These are phyloP conservation scores for Lamprotornis superbus DNA, from an alignment of 2,113 vertebrate species.

Conservation along the genomic window DNA sequence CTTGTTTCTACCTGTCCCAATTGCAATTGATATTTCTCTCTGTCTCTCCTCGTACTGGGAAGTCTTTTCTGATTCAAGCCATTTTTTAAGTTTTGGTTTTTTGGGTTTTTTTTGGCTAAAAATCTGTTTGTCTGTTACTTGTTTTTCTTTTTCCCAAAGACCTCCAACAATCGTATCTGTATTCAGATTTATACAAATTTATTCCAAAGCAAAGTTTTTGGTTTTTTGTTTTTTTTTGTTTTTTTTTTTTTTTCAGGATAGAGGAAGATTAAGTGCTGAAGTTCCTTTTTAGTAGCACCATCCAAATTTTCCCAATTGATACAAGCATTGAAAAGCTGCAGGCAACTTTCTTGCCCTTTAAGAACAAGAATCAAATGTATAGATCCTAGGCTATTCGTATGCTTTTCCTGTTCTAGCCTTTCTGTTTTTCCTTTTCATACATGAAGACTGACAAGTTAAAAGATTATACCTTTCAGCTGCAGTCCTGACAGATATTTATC, in stretches of 20 bases:
- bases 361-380: not conserved
- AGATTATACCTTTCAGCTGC: not conserved
- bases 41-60: not conserved
- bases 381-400: not conserved
- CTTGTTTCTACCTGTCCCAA: not conserved
- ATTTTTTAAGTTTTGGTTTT: not conserved
- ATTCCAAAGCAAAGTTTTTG: not conserved
- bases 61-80: not conserved
- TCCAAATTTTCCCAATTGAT: not conserved
- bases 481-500: slow-evolving; percentile 2
- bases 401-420: not conserved
- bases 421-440: not conserved
- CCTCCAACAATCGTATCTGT: not conserved
- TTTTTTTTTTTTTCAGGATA: not conserved
- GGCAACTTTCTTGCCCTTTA: not conserved
- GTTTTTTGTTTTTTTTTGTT: not conserved
- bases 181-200: not conserved
- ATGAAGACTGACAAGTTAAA: not conserved
- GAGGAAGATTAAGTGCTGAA: not conserved
- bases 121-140: not conserved
- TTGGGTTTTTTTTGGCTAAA: not conserved
- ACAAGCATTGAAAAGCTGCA: not conserved
- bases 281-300: not conserved
- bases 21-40: not conserved
- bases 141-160: not conserved